Evolutionary conservation across 2,113 vertebrate genomes (phyloP).

Genomic region (Amblyornis subalaris): DNA sequence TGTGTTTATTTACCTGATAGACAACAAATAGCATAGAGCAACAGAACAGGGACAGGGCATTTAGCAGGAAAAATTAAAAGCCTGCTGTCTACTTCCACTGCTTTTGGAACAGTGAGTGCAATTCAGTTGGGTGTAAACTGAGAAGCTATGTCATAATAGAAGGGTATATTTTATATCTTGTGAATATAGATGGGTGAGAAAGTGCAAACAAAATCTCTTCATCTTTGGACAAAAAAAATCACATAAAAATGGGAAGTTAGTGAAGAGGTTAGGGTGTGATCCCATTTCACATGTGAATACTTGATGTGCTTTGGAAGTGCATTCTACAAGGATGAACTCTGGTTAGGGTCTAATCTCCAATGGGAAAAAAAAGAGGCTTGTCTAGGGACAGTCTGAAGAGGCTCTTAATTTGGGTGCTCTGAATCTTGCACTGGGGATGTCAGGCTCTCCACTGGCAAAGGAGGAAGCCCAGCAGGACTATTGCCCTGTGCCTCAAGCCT

Average conservation of each 20-base stretch:
- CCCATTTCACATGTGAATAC: background rate
- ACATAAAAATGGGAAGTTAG: background rate
- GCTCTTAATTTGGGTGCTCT: background rate
- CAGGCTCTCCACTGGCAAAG: background rate
- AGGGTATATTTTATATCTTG: background rate
- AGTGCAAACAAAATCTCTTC: background rate
- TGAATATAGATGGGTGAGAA: background rate
- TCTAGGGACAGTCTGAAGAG: background rate
- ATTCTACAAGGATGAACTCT: background rate
- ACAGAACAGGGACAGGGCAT: background rate
- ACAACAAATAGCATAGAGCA: background rate
- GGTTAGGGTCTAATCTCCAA: background rate
- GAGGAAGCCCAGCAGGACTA: background rate
- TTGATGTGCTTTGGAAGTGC: background rate
- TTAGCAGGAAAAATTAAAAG: background rate
- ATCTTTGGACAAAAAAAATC: background rate
- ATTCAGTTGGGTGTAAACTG: background rate
- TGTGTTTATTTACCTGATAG: background rate
- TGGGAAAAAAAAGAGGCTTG: background rate
- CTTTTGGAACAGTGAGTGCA: background rate
- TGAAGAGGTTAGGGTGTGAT: background rate
- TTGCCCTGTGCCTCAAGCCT: background rate
- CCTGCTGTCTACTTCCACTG: background rate
- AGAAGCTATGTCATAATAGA: background rate
- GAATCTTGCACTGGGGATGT: background rate